Base-by-base conservation (phyloP, 30 jellyfish, hydroid and myxozoan species). In the Hydractinia echinata region DNA sequence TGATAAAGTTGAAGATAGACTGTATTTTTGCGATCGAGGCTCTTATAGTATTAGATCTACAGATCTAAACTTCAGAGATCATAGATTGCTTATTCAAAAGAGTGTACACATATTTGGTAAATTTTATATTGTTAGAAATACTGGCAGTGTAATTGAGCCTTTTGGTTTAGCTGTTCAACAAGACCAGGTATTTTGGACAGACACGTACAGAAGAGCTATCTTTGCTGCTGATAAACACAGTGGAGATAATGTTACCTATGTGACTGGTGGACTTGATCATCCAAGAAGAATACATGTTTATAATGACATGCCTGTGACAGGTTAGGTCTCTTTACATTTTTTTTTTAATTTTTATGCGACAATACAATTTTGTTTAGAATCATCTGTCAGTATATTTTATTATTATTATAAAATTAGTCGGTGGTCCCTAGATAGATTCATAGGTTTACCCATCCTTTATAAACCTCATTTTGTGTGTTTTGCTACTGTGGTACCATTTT, bases 21-120 rank as follows among this genome's bases (percentile, higher is more conserved):
- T 94, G 21, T 94, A 88, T 83, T 94, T 96, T 95, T 81, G 70
- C 60, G 95, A 88, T 55, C 39, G 21, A 4, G 86, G 77, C 15
- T 49, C 84, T 39, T 84, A 91, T 67, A 77, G 88, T 52, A 78
- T 83, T 61, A 91, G 82, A 67, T 89, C 96, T 14, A 71, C 85
- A 20, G 70, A 84, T 54, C 61, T 89, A 39, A 13, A 13, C 39
- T 30, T 30, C 51, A 71, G n/a, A 7, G 66, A 71, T 9, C 66
- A 71, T 60, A 71, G 61, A 71, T 20, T 71, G 67, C 9, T 71
- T 48, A 50, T 71, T 30, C 58, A 71, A 11, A 71, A 71, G 51
- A 71, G 61, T 8, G 10, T 7, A 7, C 3, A 8, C 61, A 5
- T 48, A 7, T n/a, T 7, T 7, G 81, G 81, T 7, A 30, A n/a